phyloP scores from a whole-genome alignment of 2,113 vertebrate genomes.

The Pseudorhombus dupliciocellatus region DNA sequence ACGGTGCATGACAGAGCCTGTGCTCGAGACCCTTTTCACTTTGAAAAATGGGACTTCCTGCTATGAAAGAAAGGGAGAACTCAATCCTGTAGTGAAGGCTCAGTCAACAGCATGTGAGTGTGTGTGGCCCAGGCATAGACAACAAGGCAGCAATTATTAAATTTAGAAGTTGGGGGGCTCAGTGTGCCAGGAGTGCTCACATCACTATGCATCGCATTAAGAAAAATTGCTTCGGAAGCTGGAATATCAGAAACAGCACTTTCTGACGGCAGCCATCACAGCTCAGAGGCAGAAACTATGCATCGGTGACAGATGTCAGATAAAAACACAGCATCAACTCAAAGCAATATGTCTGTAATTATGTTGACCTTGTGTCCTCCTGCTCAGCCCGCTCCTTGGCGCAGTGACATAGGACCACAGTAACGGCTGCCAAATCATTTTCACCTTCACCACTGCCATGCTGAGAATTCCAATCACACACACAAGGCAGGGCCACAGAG shows the following conservation, averaged over 20 bases:
- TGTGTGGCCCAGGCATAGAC: constrained; percentile 12
- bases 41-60: constrained; percentile 37
- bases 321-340: constrained; percentile 35
- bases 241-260: constrained; percentile 28
- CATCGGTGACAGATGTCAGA: constrained; percentile 31
- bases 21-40: constrained; percentile 28
- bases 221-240: constrained; percentile 9
- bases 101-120: neutral
- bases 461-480: constrained; percentile 63
- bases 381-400: constrained; percentile 40
- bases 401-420: constrained; percentile 38
- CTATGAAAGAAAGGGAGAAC: constrained; percentile 36
- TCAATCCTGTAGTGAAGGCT: constrained; percentile 17
- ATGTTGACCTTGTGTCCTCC: constrained; percentile 58
- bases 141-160: constrained; percentile 29
- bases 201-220: constrained; percentile 46
- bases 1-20: constrained; percentile 13
- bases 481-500: constrained; percentile 36
- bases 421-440: constrained; percentile 65
- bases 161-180: constrained; percentile 47
- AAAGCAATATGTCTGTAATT: constrained; percentile 55
- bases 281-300: constrained; percentile 29
- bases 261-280: constrained; percentile 28
- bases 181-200: constrained; percentile 40
- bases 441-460: constrained; percentile 58